phyloP scores from a whole-genome alignment of 2,113 vertebrate species.

The Mesocricetus auratus region DNA sequence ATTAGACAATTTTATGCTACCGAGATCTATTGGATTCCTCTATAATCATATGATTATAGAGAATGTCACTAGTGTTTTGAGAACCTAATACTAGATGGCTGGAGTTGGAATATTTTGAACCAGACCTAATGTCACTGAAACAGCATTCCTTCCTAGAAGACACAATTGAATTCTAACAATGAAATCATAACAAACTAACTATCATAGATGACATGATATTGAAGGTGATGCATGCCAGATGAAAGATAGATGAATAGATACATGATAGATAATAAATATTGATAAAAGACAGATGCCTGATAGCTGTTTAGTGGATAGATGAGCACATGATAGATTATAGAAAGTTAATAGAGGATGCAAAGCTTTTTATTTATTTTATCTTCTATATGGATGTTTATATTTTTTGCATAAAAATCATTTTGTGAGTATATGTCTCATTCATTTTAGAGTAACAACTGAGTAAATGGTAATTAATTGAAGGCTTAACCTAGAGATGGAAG shows the following conservation, averaged over 20 bases:
- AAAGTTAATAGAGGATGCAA: not conserved
- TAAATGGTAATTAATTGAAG: not conserved
- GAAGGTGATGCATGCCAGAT: not conserved
- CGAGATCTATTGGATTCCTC: not conserved
- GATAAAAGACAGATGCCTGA: not conserved
- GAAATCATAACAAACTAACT: not conserved
- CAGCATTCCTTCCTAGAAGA: not conserved
- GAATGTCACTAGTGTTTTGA: not conserved
- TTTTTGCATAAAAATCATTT: not conserved
- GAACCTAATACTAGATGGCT: not conserved
- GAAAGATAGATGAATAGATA: not conserved
- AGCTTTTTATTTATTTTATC: not conserved
- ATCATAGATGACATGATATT: not conserved
- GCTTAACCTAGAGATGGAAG: not conserved
- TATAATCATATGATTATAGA: not conserved
- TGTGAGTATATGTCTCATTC: not conserved
- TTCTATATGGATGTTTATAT: not conserved
- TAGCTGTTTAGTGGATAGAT: not conserved
- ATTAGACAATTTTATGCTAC: not conserved
- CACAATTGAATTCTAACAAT: not conserved
- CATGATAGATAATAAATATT: not conserved
- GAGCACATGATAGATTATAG: not conserved
- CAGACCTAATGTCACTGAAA: not conserved
- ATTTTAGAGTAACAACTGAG: not conserved
- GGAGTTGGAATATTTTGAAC: not conserved